Evolutionary conservation across 2,888 invertebrate genomes (phyloP).

Genomic region (Macropis europaea): DNA sequence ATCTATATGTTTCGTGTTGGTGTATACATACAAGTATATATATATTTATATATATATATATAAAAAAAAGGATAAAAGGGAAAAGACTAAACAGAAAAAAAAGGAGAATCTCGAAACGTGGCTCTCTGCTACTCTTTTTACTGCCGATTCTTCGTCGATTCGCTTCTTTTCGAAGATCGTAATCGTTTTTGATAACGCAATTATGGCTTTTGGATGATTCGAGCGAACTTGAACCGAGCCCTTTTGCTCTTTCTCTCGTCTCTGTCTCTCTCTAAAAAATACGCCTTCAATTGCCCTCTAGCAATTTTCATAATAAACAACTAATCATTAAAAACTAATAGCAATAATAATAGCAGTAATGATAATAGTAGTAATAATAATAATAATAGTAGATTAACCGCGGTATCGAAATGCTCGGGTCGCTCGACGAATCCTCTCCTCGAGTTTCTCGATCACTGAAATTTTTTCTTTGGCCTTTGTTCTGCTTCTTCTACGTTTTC

Average conservation of each 20-base stretch:
- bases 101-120: constrained; percentile 73
- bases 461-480: neutral
- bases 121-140: constrained; percentile 61
- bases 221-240: constrained; percentile 58
- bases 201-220: constrained; percentile 62
- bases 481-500: no score
- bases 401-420: constrained; percentile 60
- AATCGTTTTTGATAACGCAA: constrained; percentile 11
- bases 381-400: constrained; percentile 58
- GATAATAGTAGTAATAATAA: constrained; percentile 50
- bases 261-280: constrained; percentile 71
- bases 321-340: constrained; percentile 57
- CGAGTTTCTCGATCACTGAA: neutral
- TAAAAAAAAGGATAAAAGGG: constrained; percentile 42
- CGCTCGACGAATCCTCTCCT: constrained; percentile 36
- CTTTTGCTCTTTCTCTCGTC: constrained; percentile 28
- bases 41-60: constrained; percentile 51
- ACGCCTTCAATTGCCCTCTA: constrained; percentile 76
- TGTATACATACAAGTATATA: constrained; percentile 51
- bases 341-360: constrained; percentile 44
- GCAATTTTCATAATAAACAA: constrained; percentile 54
- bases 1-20: constrained; percentile 32
- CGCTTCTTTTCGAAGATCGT: constrained; percentile 33
- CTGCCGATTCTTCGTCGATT: constrained; percentile 57
- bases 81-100: constrained; percentile 62